Evolutionary conservation across 2,888 invertebrate species (phyloP).

Genomic region (Athalia circularis): DNA sequence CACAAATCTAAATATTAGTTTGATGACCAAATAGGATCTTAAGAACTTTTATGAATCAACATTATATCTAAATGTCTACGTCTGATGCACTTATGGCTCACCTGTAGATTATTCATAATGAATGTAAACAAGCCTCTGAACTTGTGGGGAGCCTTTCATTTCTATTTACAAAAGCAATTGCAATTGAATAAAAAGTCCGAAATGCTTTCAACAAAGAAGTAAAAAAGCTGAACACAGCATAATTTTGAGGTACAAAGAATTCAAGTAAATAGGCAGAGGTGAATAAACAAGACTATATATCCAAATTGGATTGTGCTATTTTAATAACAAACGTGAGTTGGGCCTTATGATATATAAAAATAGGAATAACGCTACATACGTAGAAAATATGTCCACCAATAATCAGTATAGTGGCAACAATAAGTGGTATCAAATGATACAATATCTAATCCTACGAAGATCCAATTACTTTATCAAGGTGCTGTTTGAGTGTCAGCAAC

Average conservation of each 20-base stretch:
- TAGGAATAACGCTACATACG: constrained; percentile 9
- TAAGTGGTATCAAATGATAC: background rate
- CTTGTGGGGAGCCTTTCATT: background rate
- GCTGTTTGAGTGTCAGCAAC: constrained; percentile 63
- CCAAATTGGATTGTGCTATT: background rate
- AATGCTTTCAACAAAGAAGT: background rate
- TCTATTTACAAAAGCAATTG: background rate
- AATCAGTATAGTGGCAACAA: background rate
- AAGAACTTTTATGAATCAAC: too few species aligned
- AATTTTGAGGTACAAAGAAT: background rate
- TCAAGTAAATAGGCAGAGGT: background rate
- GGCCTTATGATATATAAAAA: background rate
- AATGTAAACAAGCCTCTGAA: background rate
- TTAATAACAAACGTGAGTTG: background rate
- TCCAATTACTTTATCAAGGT: constrained; percentile 63
- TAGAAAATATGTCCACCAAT: constrained; percentile 6
- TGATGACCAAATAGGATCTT: too few species aligned
- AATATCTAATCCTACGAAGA: background rate
- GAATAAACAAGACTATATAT: background rate
- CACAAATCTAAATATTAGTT: too few species aligned
- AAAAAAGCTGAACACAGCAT: background rate
- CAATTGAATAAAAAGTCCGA: background rate
- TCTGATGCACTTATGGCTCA: background rate
- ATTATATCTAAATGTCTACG: background rate
- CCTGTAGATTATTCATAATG: background rate